phyloP scores from a whole-genome alignment of 1,140 invertebrate species.

The Drosophila bipectinata region DNA sequence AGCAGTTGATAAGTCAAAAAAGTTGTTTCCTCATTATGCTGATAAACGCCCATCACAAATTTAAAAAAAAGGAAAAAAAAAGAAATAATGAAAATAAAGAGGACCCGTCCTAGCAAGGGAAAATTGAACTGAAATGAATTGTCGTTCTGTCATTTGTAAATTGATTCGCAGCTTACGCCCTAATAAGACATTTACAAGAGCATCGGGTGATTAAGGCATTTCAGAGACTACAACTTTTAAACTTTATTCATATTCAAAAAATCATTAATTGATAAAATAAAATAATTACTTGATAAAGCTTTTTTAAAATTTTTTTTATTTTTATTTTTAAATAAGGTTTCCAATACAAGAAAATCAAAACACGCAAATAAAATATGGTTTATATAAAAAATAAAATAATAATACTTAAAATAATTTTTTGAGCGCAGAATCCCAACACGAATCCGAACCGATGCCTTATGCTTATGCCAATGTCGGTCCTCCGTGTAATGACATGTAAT shows the following conservation, averaged over 20 bases:
- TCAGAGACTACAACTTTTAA: background rate
- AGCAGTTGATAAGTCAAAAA: conserved; percentile 76
- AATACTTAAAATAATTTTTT: background rate
- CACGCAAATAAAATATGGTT: no score
- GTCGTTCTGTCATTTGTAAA: conserved; percentile 61
- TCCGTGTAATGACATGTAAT: conserved; percentile 78
- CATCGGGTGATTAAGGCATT: conserved; percentile 4
- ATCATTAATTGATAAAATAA: background rate
- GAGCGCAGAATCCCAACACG: conserved; percentile 18
- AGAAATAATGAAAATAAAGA: conserved; percentile 1
- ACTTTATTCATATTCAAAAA: background rate
- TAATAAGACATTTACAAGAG: conserved; percentile 60
- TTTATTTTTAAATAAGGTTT: no score
- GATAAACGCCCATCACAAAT: conserved; percentile 64
- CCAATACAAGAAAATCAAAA: no score
- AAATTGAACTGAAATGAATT: conserved; percentile 27
- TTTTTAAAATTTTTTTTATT: no score
- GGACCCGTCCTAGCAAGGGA: conserved; percentile 19
- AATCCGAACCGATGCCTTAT: no score
- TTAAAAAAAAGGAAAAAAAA: conserved; percentile 5
- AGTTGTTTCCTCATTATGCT: conserved; percentile 81
- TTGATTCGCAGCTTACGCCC: conserved; percentile 76
- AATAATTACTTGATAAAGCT: no score
- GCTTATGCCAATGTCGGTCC: conserved; percentile 18
- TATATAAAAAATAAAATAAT: no score